phyloP scores from a whole-genome alignment of 2,113 vertebrate species.

The Penelope pileata region DNA sequence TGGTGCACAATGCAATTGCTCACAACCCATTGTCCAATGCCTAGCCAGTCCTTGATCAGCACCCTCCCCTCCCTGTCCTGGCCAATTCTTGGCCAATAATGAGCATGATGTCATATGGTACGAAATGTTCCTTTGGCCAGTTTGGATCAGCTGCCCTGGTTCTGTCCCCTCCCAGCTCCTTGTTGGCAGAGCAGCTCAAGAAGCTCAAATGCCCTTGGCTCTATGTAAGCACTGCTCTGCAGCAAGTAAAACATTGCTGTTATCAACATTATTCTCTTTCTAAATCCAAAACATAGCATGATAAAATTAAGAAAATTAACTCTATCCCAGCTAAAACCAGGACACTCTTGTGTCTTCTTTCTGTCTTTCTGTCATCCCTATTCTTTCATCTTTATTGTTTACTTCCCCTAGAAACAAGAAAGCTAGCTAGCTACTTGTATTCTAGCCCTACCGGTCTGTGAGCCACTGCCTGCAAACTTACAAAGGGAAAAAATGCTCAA shows the following conservation, averaged over 20 bases:
- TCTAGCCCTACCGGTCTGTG: background rate
- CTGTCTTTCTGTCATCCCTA: background rate
- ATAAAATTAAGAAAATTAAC: background rate
- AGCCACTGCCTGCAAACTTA: conserved; percentile 12
- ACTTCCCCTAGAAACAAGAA: background rate
- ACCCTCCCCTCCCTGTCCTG: background rate
- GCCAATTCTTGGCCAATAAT: background rate
- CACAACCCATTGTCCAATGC: background rate
- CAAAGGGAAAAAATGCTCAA: background rate
- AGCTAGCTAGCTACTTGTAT: background rate
- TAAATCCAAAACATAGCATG: background rate
- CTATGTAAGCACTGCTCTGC: background rate
- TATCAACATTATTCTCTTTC: background rate
- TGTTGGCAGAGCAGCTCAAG: background rate
- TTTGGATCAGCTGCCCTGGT: background rate
- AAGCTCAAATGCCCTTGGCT: no score
- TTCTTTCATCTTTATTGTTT: background rate
- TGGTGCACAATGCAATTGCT: background rate
- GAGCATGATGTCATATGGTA: background rate
- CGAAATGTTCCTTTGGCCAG: background rate
- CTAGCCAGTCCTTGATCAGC: background rate
- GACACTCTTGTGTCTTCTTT: background rate
- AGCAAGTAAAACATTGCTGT: background rate
- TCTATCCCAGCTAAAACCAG: background rate
- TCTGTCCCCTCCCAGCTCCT: background rate